Percentiles rank a stretch among this genome's conserved stretches.
These are phyloP conservation scores for Silvanus unidentatus DNA, from an alignment of 2,888 invertebrate species.

Conservation along the genomic window DNA sequence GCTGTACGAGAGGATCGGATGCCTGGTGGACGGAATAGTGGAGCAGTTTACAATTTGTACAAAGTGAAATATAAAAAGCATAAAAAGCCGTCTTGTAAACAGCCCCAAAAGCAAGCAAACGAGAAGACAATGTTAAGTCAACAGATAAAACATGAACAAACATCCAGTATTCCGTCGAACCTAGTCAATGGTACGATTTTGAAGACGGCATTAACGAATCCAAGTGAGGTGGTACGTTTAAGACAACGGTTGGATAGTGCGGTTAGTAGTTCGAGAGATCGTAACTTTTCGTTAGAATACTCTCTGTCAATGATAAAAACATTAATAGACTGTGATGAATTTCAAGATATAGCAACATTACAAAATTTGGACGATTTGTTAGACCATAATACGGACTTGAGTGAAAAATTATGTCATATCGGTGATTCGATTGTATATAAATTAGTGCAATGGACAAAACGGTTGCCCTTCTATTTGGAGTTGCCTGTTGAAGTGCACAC, in stretches of 20 bases:
- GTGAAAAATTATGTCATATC: slow-evolving; percentile 88
- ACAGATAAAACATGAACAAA: slow-evolving; percentile 39
- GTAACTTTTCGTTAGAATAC: slow-evolving; percentile 72
- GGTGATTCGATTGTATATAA: slow-evolving; percentile 98
- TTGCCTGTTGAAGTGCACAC: slow-evolving; percentile 95
- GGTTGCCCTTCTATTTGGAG: slow-evolving; percentile 94
- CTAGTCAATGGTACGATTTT: slow-evolving; percentile 88
- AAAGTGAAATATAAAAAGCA: slow-evolving; percentile 99
- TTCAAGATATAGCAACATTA: slow-evolving; percentile 91
- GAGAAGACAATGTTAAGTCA: slow-evolving; percentile 31
- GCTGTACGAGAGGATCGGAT: slow-evolving; percentile 98
- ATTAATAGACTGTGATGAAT: slow-evolving; percentile 92
- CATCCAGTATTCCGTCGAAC: slow-evolving; percentile 58
- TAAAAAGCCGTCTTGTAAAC: slow-evolving; percentile 65
- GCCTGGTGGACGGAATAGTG: slow-evolving; percentile 99
- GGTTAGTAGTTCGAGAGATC: slow-evolving; percentile 80
- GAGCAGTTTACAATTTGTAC: slow-evolving; percentile 97
- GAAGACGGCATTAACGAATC: slow-evolving; percentile 90
- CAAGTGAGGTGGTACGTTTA: slow-evolving; percentile 86
- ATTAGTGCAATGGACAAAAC: slow-evolving; percentile 98
- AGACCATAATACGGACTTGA: slow-evolving; percentile 85
- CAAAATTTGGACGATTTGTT: slow-evolving; percentile 86
- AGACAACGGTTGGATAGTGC: slow-evolving; percentile 82
- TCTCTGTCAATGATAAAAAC: slow-evolving; percentile 85
- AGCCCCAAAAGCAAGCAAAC: slow-evolving; percentile 37